phyloP scores from a whole-genome alignment of 2,797 vertebrate genomes.

The Hybognathus amarus region DNA sequence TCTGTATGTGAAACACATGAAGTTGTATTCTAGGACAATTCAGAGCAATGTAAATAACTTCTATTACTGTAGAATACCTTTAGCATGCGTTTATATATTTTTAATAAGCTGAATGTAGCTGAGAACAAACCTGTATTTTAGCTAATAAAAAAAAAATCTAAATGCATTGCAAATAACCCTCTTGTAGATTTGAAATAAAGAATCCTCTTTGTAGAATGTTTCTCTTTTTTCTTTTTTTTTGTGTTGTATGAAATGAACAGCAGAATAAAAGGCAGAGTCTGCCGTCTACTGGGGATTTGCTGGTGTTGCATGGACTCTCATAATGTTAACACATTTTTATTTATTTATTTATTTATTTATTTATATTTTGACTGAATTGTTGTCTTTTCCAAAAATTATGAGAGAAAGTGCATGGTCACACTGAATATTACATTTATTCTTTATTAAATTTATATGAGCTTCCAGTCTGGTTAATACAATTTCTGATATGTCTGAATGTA shows the following conservation, averaged over 20 bases:
- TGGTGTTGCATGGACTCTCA: neutral
- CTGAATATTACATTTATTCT: neutral
- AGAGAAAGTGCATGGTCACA: neutral
- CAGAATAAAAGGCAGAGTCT: conserved; percentile 10
- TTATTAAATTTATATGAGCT: neutral
- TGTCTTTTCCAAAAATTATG: neutral
- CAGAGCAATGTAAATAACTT: conserved; percentile 70
- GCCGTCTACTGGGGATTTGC: conserved; percentile 39
- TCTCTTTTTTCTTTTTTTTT: neutral
- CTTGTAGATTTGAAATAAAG: conserved; percentile 79
- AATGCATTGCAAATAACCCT: conserved; percentile 67
- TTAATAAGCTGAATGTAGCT: conserved; percentile 80
- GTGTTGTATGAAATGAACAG: neutral
- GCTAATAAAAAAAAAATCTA: conserved; percentile 55
- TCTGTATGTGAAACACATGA: conserved; percentile 64
- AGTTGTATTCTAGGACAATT: conserved; percentile 63
- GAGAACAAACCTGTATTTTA: conserved; percentile 65
- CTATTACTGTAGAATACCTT: conserved; percentile 69
- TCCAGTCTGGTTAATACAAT: neutral
- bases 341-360: too few species aligned
- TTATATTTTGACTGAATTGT: neutral
- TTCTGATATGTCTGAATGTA: neutral
- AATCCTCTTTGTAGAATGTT: conserved; percentile 70
- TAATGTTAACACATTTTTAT: neutral
- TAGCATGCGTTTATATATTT: conserved; percentile 81